Base-by-base conservation (phyloP, 2,797 vertebrate genomes). In the Cuculus canorus region DNA sequence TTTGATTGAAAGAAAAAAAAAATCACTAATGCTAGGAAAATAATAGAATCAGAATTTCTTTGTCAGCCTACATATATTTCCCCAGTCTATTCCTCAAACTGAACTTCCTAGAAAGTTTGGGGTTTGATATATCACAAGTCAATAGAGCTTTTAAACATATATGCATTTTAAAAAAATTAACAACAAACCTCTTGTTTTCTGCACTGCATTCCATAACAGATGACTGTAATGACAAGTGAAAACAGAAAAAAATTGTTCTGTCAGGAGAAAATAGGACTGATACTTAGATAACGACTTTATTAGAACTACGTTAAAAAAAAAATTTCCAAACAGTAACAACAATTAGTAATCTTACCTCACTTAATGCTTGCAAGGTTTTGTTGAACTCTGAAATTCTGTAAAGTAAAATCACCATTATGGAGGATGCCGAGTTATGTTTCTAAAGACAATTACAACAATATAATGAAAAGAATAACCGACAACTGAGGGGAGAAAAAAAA, bases 331-430 rank as follows among this genome's bases (percentile, higher is more conserved):
- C 22, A 92, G 14, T 57, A 91, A 76, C 5, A 95, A 53, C 39
- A 90, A 86, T 48, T 65, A 89, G 54, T 11, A 78, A 73, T 41
- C 95, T 97, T 98, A 98, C 98, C 97, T 98, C 95, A 78, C 97
- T 98, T 93, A 97, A 5, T 53, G 64, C 92, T 91, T 95, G 92
- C 83, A 98, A 95, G 22, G 97, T 98, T 97, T 96, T 97, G 92
- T 98, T 98, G 96, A 98, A 97, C 39, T 97, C 98, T 88, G 97
- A 97, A 96, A 97, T 86, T 56, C 98, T 98, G 94, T 94, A 96
- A 97, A 96, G 94, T 47, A 88, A 97, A 95, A 76, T 69, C 90
- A 90, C 7, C 41, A n/a, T 88, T 91, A 93, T 3, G 13, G 19
- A 82, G 25, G n/a, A 59, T 60, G 86, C 83, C 52, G 68, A 57